A percentile compares a stretch with the other conserved stretches of the same genome.
phyloP scores from a whole-genome alignment of 2,113 vertebrate genomes.

The Burhinus bistriatus region DNA sequence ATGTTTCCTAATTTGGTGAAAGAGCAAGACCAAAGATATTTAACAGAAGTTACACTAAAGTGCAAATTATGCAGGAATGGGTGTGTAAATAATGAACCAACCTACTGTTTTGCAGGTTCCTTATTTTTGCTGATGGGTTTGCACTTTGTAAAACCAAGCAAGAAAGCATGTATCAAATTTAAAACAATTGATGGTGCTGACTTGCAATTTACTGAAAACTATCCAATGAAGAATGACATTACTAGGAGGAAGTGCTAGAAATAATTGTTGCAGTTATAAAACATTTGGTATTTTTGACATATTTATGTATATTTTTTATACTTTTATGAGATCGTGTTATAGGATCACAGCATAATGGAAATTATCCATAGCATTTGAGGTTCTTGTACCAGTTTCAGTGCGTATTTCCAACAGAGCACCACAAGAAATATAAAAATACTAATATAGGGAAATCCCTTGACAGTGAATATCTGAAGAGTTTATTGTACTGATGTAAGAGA shows the following conservation, averaged over 20 bases:
- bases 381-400: background rate
- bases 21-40: background rate
- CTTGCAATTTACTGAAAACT: background rate
- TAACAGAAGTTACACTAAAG: background rate
- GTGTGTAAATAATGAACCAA: background rate
- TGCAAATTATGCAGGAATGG: background rate
- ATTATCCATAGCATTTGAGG: background rate
- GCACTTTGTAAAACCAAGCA: background rate
- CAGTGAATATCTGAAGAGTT: background rate
- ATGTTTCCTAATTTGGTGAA: background rate
- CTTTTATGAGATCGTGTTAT: background rate
- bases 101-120: background rate
- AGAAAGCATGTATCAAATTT: background rate
- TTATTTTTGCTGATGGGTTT: background rate
- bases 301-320: background rate
- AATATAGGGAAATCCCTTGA: background rate
- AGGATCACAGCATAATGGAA: background rate
- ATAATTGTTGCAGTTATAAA: background rate
- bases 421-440: background rate
- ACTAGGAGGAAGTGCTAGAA: background rate
- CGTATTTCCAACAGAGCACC: background rate
- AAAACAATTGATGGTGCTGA: background rate
- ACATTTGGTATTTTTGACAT: background rate
- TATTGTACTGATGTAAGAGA: background rate
- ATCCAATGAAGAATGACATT: background rate